phyloP scores from a whole-genome alignment of 2,888 invertebrate species.

The Temnothorax ravouxi region DNA sequence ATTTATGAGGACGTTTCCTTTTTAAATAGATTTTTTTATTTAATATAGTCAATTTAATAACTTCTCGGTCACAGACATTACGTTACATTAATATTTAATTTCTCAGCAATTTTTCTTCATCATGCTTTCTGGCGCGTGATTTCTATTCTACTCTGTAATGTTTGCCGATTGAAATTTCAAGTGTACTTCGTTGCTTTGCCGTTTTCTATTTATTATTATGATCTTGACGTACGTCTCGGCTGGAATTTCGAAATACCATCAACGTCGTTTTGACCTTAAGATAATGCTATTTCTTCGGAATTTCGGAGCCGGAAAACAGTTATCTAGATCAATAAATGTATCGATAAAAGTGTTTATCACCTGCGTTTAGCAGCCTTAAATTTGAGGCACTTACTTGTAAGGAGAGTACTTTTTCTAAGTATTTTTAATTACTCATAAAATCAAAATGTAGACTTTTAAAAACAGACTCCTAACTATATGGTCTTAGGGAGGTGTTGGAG shows the following conservation, averaged over 20 bases:
- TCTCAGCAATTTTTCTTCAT: not conserved
- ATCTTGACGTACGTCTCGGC: constrained; percentile 30
- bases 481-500: not conserved
- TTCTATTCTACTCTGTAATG: not conserved
- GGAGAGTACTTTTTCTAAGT: not conserved
- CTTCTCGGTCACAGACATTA: not conserved
- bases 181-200: not conserved
- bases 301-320: not conserved
- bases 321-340: not conserved
- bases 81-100: not conserved
- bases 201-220: constrained; percentile 55
- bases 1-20: not conserved
- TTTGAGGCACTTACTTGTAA: not conserved
- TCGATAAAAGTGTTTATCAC: not conserved
- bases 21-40: not conserved
- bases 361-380: not conserved
- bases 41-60: not conserved
- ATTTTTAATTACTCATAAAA: not conserved
- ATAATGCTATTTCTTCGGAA: constrained; percentile 24
- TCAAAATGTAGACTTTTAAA: not conserved
- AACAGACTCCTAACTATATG: not conserved
- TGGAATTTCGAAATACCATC: constrained; percentile 48
- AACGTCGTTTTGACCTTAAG: constrained; percentile 26
- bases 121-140: not conserved
- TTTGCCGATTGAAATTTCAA: constrained; percentile 31